A percentile compares a stretch with the other conserved stretches of the same genome.
Evolutionary conservation across 2,888 invertebrate species (phyloP).

Genomic region (Carterocephalus palaemon): DNA sequence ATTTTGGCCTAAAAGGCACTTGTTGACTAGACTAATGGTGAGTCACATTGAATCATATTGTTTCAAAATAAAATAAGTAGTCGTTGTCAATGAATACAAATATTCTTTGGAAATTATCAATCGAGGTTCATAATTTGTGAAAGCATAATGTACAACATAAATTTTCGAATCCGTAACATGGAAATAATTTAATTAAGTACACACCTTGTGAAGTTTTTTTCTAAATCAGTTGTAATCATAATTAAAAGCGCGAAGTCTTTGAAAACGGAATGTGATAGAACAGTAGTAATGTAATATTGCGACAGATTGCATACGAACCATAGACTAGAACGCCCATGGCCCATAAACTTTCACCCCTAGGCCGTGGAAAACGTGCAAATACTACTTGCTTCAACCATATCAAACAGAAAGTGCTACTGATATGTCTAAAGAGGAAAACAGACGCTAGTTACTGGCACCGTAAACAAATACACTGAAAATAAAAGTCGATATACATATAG

Average conservation of each 20-base stretch:
- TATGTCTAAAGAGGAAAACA: constrained; percentile 37
- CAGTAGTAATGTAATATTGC: constrained; percentile 24
- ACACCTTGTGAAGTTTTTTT: constrained; percentile 26
- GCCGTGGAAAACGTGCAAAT: constrained; percentile 14
- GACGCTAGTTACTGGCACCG: constrained; percentile 42
- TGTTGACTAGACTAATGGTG: too few species aligned
- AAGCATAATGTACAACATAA: background rate
- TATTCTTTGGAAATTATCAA: too few species aligned
- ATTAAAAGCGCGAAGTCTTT: constrained; percentile 34
- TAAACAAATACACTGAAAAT: constrained; percentile 44
- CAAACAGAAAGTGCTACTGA: constrained; percentile 31
- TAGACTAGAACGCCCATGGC: constrained; percentile 16
- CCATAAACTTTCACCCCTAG: constrained; percentile 9
- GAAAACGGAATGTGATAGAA: constrained; percentile 48
- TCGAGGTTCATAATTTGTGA: too few species aligned
- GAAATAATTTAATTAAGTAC: constrained; percentile 44
- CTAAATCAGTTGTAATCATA: constrained; percentile 1
- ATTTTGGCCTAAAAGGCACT: too few species aligned
- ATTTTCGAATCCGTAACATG: constrained; percentile 2
- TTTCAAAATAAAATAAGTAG: too few species aligned
- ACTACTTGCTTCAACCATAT: constrained; percentile 7
- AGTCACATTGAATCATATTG: too few species aligned
- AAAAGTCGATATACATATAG: constrained; percentile 42
- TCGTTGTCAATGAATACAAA: too few species aligned
- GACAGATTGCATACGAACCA: constrained; percentile 19